phyloP scores from a whole-genome alignment of 1,140 invertebrate genomes.

The Ganaspis sp. region DNA sequence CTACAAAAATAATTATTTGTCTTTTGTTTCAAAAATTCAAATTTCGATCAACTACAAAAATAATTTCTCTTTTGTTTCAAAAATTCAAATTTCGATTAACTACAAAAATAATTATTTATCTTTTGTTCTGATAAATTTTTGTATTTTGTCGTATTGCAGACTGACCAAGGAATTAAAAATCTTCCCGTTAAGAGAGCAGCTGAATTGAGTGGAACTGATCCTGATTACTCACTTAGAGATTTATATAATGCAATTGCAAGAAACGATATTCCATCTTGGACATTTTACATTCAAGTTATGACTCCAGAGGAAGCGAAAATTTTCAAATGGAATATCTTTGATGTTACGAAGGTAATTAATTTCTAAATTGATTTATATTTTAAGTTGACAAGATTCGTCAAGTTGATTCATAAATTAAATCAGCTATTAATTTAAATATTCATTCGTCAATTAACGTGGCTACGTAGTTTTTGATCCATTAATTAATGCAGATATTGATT shows the following conservation, averaged over 20 bases:
- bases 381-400: no score
- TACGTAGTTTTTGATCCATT: no score
- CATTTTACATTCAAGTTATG: slow-evolving; percentile 87
- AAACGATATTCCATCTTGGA: slow-evolving; percentile 90
- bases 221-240: slow-evolving; percentile 93
- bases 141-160: slow-evolving; percentile 75
- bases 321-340: slow-evolving; percentile 91
- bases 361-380: no score
- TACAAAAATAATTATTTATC: no score
- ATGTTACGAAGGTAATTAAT: slow-evolving; percentile 88
- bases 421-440: not conserved
- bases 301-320: slow-evolving; percentile 84
- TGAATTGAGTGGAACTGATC: slow-evolving; percentile 85
- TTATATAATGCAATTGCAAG: slow-evolving; percentile 92
- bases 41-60: not conserved
- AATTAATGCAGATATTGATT: no score
- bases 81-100: not conserved
- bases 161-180: slow-evolving; percentile 93
- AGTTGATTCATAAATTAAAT: no score
- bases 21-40: no score
- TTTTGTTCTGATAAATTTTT: not conserved
- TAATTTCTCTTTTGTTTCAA: no score
- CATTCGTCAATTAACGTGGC: no score
- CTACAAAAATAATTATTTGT: no score
- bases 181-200: slow-evolving; percentile 84